phyloP scores from a whole-genome alignment of 2,888 invertebrate species.

The Scaptomyza tumidula region DNA sequence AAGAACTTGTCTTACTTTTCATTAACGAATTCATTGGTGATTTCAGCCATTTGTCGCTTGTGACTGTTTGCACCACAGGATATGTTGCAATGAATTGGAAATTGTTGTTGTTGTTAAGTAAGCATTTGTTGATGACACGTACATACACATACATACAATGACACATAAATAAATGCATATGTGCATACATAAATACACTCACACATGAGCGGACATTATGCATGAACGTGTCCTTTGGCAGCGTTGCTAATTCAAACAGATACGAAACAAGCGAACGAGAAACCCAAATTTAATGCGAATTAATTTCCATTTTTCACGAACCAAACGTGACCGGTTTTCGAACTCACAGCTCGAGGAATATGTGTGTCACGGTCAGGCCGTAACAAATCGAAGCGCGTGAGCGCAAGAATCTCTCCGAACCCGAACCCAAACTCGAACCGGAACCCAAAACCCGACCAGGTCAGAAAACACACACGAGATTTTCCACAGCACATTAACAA shows the following conservation, averaged over 20 bases:
- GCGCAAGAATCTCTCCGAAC: slow-evolving; percentile 45
- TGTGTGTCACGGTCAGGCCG: slow-evolving; percentile 74
- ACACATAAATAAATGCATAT: not conserved
- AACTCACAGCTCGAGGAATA: slow-evolving; percentile 20
- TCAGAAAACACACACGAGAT: slow-evolving; percentile 4
- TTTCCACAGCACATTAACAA: slow-evolving; percentile 49
- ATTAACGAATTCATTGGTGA: too few species aligned
- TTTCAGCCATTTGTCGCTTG: not conserved
- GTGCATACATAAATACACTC: not conserved
- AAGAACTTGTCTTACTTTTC: too few species aligned
- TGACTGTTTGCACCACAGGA: slow-evolving; percentile 45
- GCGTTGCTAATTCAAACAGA: slow-evolving; percentile 66
- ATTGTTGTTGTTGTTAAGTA: slow-evolving; percentile 38
- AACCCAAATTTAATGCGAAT: slow-evolving; percentile 71
- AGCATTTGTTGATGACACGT: slow-evolving; percentile 61
- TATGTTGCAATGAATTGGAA: slow-evolving; percentile 42
- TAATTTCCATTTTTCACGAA: slow-evolving; percentile 60
- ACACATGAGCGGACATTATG: slow-evolving; percentile 46
- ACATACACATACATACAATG: slow-evolving; percentile 26
- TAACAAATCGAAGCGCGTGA: slow-evolving; percentile 73
- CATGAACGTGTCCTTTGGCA: slow-evolving; percentile 71
- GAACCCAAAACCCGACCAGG: too few species aligned
- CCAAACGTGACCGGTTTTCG: slow-evolving; percentile 54
- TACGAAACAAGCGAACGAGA: slow-evolving; percentile 13
- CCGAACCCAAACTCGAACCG: too few species aligned